Base-by-base conservation (phyloP, 2,888 invertebrate species). In the Oligia latruncula region DNA sequence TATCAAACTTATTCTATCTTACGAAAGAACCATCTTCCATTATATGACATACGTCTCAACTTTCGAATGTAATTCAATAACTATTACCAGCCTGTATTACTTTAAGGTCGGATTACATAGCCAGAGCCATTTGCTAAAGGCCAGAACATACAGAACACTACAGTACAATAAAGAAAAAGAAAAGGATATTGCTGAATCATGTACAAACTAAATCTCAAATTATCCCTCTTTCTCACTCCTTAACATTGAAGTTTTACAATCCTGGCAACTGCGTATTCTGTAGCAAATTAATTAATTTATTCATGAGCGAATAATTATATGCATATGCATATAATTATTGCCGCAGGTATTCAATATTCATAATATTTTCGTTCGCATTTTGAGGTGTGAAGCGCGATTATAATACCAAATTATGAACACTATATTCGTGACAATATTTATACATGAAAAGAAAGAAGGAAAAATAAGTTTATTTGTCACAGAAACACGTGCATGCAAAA, bases 331-430 rank as follows among this genome's bases (percentile, higher is more conserved):
- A 60, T 35, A 35, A 35, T 35, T 35, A 35, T 65, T 66, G 11
- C 46, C n/a, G 58, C n/a, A 5, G 46, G 29, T 71, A 81, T 64
- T 55, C 35, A 81, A n/a, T 81, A 81, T 64, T 55, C 35, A 81
- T 72, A 64, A 81, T 72, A 52, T 80, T 79, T 46, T 71, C 11
- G 72, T 71, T 71, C 6, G 2, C 52, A 79, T 35, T 71, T 35
- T 6, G 71, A n/a, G 70, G 52, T 64, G 81, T 55, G 46, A 64
- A 64, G 15, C 62, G 8, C 46, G 23, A 55, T 62, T 52, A 62
- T 15, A 43, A n/a, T 80, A n/a, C n/a, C 20, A 35, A 70, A 70
- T 52, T 70, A 70, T 49, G 8, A 15, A 8, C 29, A 0, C 6
- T 1, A 35, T 64, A 64, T 35, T 23, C 17, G 17, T 40, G 40